Evolutionary conservation across 2,888 invertebrate genomes (phyloP).

Genomic region (Rotaria socialis): DNA sequence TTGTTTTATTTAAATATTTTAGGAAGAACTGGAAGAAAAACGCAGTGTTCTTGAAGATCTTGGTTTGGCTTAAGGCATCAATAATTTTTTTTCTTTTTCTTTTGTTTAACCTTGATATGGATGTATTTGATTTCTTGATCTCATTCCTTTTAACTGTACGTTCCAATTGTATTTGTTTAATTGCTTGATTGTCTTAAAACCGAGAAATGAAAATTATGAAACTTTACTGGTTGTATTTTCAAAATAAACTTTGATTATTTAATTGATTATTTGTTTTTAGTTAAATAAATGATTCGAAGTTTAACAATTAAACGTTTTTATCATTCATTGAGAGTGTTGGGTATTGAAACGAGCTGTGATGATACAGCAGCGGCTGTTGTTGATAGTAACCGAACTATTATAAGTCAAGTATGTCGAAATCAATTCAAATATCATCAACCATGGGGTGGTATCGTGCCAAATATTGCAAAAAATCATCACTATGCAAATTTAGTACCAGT

Average conservation of each 20-base stretch:
- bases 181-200: neutral
- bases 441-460: constrained; percentile 85
- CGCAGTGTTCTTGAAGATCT: constrained; percentile 26
- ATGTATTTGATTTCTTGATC: neutral
- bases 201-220: neutral
- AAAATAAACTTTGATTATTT: neutral
- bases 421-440: constrained; percentile 69
- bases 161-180: neutral
- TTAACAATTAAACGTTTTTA: neutral
- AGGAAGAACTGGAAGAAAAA: constrained; percentile 37
- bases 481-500: constrained; percentile 71
- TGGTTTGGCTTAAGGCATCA: neutral
- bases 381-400: constrained; percentile 68
- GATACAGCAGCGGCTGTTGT: constrained; percentile 89
- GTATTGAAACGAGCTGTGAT: constrained; percentile 95
- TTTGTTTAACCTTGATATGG: neutral
- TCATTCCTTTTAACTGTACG: neutral
- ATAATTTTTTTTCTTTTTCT: neutral
- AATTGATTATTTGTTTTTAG: neutral
- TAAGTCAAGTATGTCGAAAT: constrained; percentile 76
- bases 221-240: neutral
- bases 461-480: constrained; percentile 77
- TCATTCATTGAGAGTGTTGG: constrained; percentile 64
- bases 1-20: neutral
- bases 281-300: neutral